Conservation (phyloP, 1,140 invertebrate genomes). For the Matsumurasca onukii region DNA sequence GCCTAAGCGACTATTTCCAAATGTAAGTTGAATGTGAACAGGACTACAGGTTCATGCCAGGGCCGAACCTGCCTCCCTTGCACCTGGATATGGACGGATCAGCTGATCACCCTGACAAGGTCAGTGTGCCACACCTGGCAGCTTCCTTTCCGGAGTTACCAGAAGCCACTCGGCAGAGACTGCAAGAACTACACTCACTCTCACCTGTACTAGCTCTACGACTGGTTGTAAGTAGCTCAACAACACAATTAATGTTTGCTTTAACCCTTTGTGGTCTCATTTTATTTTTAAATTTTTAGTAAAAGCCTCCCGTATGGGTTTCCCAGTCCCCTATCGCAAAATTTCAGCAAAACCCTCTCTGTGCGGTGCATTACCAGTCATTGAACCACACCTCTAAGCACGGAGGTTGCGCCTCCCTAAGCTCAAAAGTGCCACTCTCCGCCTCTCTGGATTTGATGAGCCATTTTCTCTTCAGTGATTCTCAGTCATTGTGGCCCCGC, state of each 20-base stretch:
- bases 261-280: not conserved
- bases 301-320: too few relatives aligned
- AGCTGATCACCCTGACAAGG: not conserved
- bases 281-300: too few relatives aligned
- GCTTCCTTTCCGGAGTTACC: slow-evolving; percentile 61
- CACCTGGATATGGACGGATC: slow-evolving; percentile 59
- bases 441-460: too few relatives aligned
- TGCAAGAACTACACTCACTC: slow-evolving; percentile 59
- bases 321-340: too few relatives aligned
- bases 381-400: too few relatives aligned
- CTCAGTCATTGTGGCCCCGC: too few relatives aligned
- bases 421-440: too few relatives aligned
- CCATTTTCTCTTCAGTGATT: too few relatives aligned
- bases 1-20: not conserved
- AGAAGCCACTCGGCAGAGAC: slow-evolving; percentile 52
- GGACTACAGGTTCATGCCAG: slow-evolving; percentile 95
- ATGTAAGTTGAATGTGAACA: slow-evolving; percentile 46
- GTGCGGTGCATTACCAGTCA: too few relatives aligned
- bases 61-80: slow-evolving; percentile 93
- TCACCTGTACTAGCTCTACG: slow-evolving; percentile 59
- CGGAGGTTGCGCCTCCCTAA: too few relatives aligned
- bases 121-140: slow-evolving; percentile 55
- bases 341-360: too few relatives aligned
- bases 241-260: not conserved
- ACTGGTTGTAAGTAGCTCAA: slow-evolving; percentile 57